Percentiles rank a stretch among this genome's conserved stretches.
These are phyloP conservation scores for Tokudaia muenninki DNA, from an alignment of 2,797 vertebrate species.

Conservation along the genomic window DNA sequence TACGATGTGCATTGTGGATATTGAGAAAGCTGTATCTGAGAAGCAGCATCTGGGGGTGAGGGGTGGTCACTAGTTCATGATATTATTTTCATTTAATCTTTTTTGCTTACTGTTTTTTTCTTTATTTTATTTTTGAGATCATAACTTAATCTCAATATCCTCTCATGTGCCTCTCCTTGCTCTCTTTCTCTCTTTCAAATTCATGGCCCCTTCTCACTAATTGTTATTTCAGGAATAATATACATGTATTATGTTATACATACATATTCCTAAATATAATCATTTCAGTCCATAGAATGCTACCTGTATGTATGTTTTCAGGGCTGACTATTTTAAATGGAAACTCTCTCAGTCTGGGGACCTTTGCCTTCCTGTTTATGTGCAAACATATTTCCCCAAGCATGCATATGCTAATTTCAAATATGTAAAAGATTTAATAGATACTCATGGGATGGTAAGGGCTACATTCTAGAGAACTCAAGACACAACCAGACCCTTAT, in stretches of 20 bases:
- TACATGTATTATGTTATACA: not conserved
- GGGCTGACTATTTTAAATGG: not conserved
- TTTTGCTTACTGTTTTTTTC: not conserved
- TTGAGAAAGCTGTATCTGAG: not conserved
- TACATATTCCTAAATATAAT: not conserved
- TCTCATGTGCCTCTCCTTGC: not conserved
- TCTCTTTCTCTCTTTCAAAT: too few relatives aligned
- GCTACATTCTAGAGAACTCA: not conserved
- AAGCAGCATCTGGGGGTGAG: not conserved
- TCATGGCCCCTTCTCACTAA: too few relatives aligned
- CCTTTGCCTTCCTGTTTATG: not conserved
- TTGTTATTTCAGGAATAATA: not conserved
- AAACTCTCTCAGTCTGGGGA: constrained; percentile 8
- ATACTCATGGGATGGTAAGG: not conserved
- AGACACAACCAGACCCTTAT: not conserved
- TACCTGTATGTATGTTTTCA: not conserved
- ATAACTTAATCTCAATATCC: not conserved
- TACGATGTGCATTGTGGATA: not conserved
- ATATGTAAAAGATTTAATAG: not conserved
- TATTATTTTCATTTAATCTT: not conserved
- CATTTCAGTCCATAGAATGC: not conserved
- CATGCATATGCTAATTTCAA: not conserved
- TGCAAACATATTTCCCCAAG: not conserved
- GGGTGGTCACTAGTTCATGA: not conserved
- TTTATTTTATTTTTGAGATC: not conserved